Conservation (phyloP, 2,113 vertebrate species). For the Gyps fulvus region DNA sequence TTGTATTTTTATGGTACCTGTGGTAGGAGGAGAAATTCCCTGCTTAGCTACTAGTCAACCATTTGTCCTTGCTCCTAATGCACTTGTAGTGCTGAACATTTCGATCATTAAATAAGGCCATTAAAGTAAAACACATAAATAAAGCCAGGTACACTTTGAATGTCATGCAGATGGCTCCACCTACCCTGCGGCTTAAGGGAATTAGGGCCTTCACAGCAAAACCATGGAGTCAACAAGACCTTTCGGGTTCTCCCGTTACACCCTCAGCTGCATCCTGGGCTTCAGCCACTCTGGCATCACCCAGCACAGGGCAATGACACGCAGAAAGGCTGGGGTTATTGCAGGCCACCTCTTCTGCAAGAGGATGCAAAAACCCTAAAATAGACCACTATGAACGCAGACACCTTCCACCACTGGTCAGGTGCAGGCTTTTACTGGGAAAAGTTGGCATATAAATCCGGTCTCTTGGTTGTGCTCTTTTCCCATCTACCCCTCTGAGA, state of each 20-base stretch:
- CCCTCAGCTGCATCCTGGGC: background rate
- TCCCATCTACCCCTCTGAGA: background rate
- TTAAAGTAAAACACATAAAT: background rate
- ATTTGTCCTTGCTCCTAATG: background rate
- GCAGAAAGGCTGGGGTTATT: background rate
- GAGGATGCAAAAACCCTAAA: background rate
- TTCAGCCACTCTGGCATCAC: background rate
- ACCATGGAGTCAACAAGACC: background rate
- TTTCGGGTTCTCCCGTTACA: background rate
- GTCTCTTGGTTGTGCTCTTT: background rate
- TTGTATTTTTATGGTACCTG: background rate
- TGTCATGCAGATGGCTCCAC: background rate
- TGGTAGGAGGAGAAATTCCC: background rate
- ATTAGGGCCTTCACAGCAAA: background rate
- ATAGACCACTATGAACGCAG: accelerated
- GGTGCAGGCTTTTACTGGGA: background rate
- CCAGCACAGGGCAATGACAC: background rate
- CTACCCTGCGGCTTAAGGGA: background rate
- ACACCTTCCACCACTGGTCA: background rate
- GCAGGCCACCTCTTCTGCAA: background rate
- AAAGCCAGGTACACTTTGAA: background rate
- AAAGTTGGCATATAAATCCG: background rate
- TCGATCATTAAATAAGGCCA: background rate
- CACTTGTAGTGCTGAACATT: background rate
- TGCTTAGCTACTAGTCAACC: background rate